These are phyloP conservation scores for Chloroceryle inda DNA, from an alignment of 2,797 vertebrate genomes.

Conservation along the genomic window DNA sequence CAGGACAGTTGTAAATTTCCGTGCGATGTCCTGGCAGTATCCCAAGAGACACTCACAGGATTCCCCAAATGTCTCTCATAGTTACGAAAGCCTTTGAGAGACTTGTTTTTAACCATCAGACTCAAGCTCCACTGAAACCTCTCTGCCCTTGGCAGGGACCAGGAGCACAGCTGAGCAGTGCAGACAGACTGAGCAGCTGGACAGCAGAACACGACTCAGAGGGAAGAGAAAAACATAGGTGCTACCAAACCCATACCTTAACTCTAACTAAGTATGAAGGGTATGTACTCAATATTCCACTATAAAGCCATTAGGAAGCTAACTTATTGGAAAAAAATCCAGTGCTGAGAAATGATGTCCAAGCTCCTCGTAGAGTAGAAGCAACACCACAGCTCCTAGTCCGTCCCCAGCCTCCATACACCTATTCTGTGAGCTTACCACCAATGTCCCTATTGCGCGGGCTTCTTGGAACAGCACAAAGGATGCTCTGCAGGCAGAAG, in stretches of 20 bases:
- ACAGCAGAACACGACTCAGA: not conserved
- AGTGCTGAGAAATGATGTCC: not conserved
- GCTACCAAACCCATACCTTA: not conserved
- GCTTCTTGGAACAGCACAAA: not conserved
- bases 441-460: not conserved
- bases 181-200: not conserved
- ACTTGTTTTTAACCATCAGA: not conserved
- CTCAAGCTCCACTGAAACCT: not conserved
- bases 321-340: not conserved
- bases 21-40: not conserved
- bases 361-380: not conserved
- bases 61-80: not conserved
- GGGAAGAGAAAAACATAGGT: not conserved
- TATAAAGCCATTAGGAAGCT: not conserved
- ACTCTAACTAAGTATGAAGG: not conserved
- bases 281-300: not conserved
- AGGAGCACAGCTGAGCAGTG: not conserved
- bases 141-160: not conserved
- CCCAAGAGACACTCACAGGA: not conserved
- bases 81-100: not conserved
- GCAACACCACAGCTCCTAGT: not conserved
- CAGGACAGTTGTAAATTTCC: not conserved
- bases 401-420: not conserved
- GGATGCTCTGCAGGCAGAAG: not conserved
- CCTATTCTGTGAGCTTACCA: not conserved